These are phyloP conservation scores for Drosophila anomalata DNA, from an alignment of 2,888 invertebrate genomes.

Conservation along the genomic window DNA sequence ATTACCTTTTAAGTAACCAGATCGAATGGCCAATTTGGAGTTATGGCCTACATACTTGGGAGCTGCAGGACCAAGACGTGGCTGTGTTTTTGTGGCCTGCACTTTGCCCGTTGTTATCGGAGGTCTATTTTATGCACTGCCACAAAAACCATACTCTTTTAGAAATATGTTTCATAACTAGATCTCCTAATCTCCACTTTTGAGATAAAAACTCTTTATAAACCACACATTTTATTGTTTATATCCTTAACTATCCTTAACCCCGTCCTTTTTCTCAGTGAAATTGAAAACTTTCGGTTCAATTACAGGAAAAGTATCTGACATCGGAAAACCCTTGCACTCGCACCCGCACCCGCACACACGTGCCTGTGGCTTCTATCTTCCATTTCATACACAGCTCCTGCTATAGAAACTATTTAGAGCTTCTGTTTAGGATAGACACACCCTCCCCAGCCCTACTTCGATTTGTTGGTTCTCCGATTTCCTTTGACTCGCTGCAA, in stretches of 20 bases:
- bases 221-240: too few relatives aligned
- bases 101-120: constrained; percentile 31
- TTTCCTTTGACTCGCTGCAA: constrained; percentile 12
- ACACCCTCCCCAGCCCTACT: constrained; percentile 11
- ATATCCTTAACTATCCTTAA: too few relatives aligned
- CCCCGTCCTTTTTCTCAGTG: constrained; percentile 26
- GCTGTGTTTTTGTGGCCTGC: constrained; percentile 14
- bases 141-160: constrained; percentile 24
- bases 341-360: constrained; percentile 24
- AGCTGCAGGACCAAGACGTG: constrained; percentile 13
- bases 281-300: constrained; percentile 50
- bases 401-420: constrained; percentile 76
- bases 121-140: constrained; percentile 29
- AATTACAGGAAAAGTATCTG: constrained; percentile 53
- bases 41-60: constrained; percentile 40
- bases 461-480: constrained; percentile 5
- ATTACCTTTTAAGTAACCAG: constrained; percentile 83
- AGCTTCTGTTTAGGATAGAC: constrained; percentile 42
- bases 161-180: too few relatives aligned
- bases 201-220: too few relatives aligned
- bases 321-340: constrained; percentile 11
- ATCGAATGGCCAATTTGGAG: constrained; percentile 77
- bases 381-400: constrained; percentile 53
- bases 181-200: too few relatives aligned
- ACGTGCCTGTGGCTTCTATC: constrained; percentile 72